These are phyloP conservation scores for Dasyornis broadbenti DNA, from an alignment of 2,113 vertebrate species.

Conservation along the genomic window DNA sequence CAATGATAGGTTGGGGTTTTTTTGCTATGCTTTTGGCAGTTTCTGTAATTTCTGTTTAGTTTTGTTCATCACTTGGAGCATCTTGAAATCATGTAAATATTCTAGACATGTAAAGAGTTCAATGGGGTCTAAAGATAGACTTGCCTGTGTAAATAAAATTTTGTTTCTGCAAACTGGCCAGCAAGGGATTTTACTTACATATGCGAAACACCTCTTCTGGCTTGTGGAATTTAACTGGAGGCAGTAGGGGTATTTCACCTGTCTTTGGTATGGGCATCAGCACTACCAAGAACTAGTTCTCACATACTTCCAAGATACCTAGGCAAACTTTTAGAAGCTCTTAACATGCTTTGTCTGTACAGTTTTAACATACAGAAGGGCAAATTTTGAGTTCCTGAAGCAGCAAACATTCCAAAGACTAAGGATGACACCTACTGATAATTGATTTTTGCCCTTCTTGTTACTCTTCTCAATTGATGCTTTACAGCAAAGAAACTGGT, in stretches of 20 bases:
- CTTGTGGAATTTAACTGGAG: background rate
- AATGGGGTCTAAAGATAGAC: constrained; percentile 61
- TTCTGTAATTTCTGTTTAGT: constrained; percentile 45
- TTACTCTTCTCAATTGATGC: background rate
- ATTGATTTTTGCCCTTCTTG: background rate
- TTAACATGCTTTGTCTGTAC: background rate
- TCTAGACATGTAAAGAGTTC: constrained; percentile 72
- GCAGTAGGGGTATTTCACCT: background rate
- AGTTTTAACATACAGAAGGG: background rate
- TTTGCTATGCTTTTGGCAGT: constrained; percentile 68
- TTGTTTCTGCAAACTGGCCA: constrained; percentile 66
- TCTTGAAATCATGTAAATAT: constrained; percentile 72
- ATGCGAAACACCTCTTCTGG: constrained; percentile 35
- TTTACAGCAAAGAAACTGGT: background rate
- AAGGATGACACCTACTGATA: background rate
- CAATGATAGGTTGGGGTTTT: constrained; percentile 61
- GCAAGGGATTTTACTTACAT: constrained; percentile 36
- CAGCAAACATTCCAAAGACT: background rate
- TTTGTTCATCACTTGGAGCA: constrained; percentile 48
- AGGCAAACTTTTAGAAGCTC: background rate
- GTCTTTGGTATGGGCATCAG: background rate
- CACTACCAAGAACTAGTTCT: background rate
- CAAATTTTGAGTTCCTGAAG: background rate
- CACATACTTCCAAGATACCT: background rate
- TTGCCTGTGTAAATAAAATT: constrained; percentile 71